Base-by-base conservation (phyloP, 1,140 invertebrate species). In the Drosophila pruinosa region DNA sequence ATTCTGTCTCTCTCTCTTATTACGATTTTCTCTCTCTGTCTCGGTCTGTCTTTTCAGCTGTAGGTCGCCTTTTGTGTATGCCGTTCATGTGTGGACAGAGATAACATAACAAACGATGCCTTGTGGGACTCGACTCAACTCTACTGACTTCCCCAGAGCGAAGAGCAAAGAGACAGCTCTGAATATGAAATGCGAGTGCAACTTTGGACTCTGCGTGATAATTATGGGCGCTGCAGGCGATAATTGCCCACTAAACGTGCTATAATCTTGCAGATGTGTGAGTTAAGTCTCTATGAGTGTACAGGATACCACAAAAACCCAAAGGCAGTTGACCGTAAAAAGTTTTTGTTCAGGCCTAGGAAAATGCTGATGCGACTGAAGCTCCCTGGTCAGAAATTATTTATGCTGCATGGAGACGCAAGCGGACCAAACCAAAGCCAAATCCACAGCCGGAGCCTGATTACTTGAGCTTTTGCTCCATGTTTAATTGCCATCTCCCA, bases 141-240 rank as follows among this genome's bases (percentile, higher is more conserved):
- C 48, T 52, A 10, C 36, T n/a, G n/a, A 19, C 10, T 14, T 17
- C 21, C 34, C 22, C 12, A 7, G n/a, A 14, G 15, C 10, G 7
- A 12, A n/a, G 10, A 15, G 17, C 39, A 12, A 3, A 57, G 56
- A 48, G 53, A 57, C 61, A 68, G 72, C 76, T 85, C 77, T 86
- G 81, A 77, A 85, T 85, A 83, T 86, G 76, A 83, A 77, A 85
- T 86, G 77, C 67, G 75, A 86, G 54, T 85, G 81, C 82, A 85
- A 81, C 64, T 85, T 74, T 65, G 73, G 75, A 78, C 69, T 74
- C 65, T 73, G 81, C 56, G 72, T 81, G 68, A 86, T 86, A 77
- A 85, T 81, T 86, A 85, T 77, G 81, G 59, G 54, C 73, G 64
- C 81, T 85, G 81, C 81, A 86, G 81, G 81, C 82, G 81, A 86